Evolutionary conservation across 2,113 vertebrate species (phyloP).

Genomic region (Nesoenas mayeri): DNA sequence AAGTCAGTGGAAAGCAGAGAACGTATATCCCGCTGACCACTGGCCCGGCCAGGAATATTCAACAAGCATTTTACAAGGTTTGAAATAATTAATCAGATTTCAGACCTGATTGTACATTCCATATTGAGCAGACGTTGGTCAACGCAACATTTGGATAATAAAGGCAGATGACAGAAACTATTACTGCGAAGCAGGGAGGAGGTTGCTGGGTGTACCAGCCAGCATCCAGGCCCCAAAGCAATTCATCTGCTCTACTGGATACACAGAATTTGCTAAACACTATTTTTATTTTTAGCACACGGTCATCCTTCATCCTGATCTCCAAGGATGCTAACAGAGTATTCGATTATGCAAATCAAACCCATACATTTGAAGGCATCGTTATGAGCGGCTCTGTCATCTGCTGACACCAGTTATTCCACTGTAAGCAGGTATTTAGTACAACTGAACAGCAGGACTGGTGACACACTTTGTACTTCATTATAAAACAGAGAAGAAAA

Average conservation of each 20-base stretch:
- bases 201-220: not conserved
- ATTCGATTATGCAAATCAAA: constrained; percentile 59
- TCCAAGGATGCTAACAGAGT: constrained; percentile 42
- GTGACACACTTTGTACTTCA: constrained; percentile 20
- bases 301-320: constrained; percentile 47
- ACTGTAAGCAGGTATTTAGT: constrained; percentile 24
- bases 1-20: not conserved
- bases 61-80: not conserved
- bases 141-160: not conserved
- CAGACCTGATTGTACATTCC: constrained; percentile 14
- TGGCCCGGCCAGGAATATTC: not conserved
- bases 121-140: not conserved
- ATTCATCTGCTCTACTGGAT: constrained; percentile 16
- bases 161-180: constrained; percentile 48
- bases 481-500: constrained; percentile 22
- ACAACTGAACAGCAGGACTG: constrained; percentile 41
- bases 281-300: constrained; percentile 31
- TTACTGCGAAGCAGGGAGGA: not conserved
- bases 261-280: constrained; percentile 29
- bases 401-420: constrained; percentile 47
- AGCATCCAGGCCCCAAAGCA: constrained; percentile 28
- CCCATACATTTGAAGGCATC: not conserved
- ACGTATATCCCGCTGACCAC: rapidly evolving
- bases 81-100: not conserved
- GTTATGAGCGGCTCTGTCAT: constrained; percentile 36